Base-by-base conservation (phyloP, 2,888 invertebrate genomes). In the Nemotelus nigrinus region DNA sequence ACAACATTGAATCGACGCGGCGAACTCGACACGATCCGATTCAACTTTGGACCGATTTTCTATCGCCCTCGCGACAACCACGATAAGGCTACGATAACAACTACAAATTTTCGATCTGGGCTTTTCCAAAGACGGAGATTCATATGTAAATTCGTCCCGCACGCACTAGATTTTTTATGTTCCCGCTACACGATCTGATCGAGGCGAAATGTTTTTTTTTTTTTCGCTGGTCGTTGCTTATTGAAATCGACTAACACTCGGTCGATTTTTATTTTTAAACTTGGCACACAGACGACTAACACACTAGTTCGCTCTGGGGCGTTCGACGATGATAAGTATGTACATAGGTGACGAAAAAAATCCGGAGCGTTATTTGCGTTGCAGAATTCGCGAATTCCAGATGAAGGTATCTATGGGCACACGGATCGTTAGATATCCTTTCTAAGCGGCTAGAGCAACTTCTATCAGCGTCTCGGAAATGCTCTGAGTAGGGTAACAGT, bases 291-390 rank as follows among this genome's bases (percentile, higher is more conserved):
- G 8, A 72, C 71, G 57, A 44, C 57, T 10, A 72, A 25, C 48
- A 63, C 74, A 65, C 50, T 10, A 53, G 8, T 55, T 70, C 70
- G 65, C 47, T 70, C 53, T 47, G 55, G 70, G 53, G 70, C 70
- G 70, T 53, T 43, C 55, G 25, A 41, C 70, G 53, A 41, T 55
- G 70, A 70, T 70, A 70, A 70, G 70, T 47, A 55, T 67, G 48
- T 25, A 25, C 25, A 25, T 65, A 47, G 3, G 39, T 44, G 48
- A 43, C 55, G 72, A 72, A 58, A 60, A 72, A 58, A 72, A 53
- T 74, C 74, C 74, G 60, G 74, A 74, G 48, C 60, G 7, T 41
- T 74, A 63, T 74, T 74, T 74, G 74, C 74, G 74, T 70, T 55
- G 53, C 44, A 70, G 70, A 70, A 70, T 50, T 70, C 3, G 70